Base-by-base conservation (phyloP, 2,888 invertebrate species). In the Latrodectus hesperus region DNA sequence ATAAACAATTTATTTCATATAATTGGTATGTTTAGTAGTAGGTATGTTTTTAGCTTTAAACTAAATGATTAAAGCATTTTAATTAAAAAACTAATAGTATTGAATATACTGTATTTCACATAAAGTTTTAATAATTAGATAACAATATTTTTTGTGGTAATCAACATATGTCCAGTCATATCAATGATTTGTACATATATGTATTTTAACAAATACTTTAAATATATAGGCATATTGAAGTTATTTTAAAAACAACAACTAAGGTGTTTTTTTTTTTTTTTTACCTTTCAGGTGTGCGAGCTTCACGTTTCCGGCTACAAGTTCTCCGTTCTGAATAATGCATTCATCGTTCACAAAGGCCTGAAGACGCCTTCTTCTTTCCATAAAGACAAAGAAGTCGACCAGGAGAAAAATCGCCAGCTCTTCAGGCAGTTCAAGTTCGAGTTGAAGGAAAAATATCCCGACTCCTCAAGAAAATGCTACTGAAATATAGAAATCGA, bases 271-370 rank as follows among this genome's bases (percentile, higher is more conserved):
- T 1, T 64, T 68, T 38, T 22, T n/a, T 9, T 1, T 64, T 68
- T 38, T 22, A 8, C 84, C 82, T 80, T 80, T 17, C 91, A 94
- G 93, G 93, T 93, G 1, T 94, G 94, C 91, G 94, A 94, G 91
- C 92, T 94, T 53, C 93, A 94, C 90, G 92, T 94, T 65, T 93
- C 93, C 52, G 94, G 94, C 26, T 94, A 92, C 91, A 92, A 92
- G 89, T 94, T 94, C 90, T 92, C 93, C 9, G 93, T 94, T 49
- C 91, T 94, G 75, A 93, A 93, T 92, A 93, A 93, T 90, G 94
- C 93, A 1, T 94, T 94, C 91, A 91, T 94, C 14, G 91, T 94
- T 12, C 94, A 94, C 90, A 91, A 91, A 75, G 94, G 94, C n/a
- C 93, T 93, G 90, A 94, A 94, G 91, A 92, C 92, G 11, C 82